Conservation (phyloP, 2,888 invertebrate genomes). For the Agonopterix subpropinquella region DNA sequence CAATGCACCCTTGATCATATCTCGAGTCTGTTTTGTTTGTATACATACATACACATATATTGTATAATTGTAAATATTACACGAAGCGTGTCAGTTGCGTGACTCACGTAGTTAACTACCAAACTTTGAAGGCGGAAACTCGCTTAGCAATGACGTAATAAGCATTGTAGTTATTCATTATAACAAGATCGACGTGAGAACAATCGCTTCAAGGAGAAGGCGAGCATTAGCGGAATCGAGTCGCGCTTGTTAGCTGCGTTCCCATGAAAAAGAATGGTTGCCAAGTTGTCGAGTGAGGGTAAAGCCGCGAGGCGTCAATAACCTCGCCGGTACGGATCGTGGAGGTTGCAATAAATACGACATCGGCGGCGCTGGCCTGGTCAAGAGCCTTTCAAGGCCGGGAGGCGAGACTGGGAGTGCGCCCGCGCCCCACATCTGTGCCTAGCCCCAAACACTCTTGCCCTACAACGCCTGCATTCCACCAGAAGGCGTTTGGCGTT, state of each 20-base stretch:
- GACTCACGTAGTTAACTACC: constrained; percentile 67
- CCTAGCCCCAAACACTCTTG: constrained; percentile 46
- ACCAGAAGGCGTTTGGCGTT: constrained; percentile 28
- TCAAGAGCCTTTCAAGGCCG: constrained; percentile 76
- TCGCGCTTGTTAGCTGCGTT: constrained; percentile 32
- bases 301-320: constrained; percentile 61
- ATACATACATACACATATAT: constrained; percentile 10
- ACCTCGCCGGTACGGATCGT: constrained; percentile 71
- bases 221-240: constrained; percentile 36
- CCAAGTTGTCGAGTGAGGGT: constrained; percentile 37
- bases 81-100: constrained; percentile 58
- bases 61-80: constrained; percentile 42
- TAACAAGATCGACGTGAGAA: constrained; percentile 69
- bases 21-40: constrained; percentile 2
- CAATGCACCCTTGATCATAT: constrained; percentile 28
- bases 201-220: constrained; percentile 63
- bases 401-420: constrained; percentile 68
- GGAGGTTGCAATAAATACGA: constrained; percentile 75
- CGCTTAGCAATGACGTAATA: constrained; percentile 68
- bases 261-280: constrained; percentile 44
- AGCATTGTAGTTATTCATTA: constrained; percentile 69
- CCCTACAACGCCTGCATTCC: constrained; percentile 56
- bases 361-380: constrained; percentile 68
- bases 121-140: constrained; percentile 71
- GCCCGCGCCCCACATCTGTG: constrained; percentile 63